Evolutionary conservation across 2,888 invertebrate species (phyloP), one percentile per base, ranked within the genome.

Genomic region (Dryobota labecula): DNA sequence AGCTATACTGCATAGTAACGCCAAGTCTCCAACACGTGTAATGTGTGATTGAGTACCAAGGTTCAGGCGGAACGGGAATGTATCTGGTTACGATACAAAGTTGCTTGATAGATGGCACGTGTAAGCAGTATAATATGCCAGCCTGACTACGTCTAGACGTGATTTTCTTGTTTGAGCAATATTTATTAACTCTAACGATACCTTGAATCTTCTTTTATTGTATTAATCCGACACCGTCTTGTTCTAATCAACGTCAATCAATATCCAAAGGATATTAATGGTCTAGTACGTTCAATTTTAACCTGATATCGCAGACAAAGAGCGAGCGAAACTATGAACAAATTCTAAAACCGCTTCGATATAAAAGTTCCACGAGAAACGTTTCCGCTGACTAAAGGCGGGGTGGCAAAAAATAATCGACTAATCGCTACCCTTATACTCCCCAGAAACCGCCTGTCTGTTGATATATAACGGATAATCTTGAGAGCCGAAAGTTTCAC

Each of bases 381-480:
- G 65, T 76, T 82, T 78, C 60, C 61, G 72, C 71, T 51, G 67
- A 75, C 76, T 70, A 60, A 69, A 27, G 56, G 18, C 45, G 61
- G 63, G 71, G 72, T 74, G 72, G 73, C 58, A 66, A 77, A 75
- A 83, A 76, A 73, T 71, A 76, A 76, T 75, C 76, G 69, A 74
- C 75, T 85, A 82, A 86, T 83, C 77, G 80, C 75, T 77, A 60
- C 65, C 76, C 70, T 76, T 77, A 72, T 67, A 65, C 77, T 65
- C 68, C 60, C 43, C 51, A 68, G 71, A 71, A 78, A 73, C 76
- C 71, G 71, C 70, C 68, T 72, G 73, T 71, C 82, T 84, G 82
- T 75, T 70, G 73, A 72, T 84, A n/a, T n/a, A n/a, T n/a, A 85
- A 86, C 74, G 70, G 78, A 72, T 78, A 76, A 80, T 83, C 86